Evolutionary conservation across 2,888 invertebrate species (phyloP), one percentile per base, ranked within the genome.

Genomic region (Phengaris arion): DNA sequence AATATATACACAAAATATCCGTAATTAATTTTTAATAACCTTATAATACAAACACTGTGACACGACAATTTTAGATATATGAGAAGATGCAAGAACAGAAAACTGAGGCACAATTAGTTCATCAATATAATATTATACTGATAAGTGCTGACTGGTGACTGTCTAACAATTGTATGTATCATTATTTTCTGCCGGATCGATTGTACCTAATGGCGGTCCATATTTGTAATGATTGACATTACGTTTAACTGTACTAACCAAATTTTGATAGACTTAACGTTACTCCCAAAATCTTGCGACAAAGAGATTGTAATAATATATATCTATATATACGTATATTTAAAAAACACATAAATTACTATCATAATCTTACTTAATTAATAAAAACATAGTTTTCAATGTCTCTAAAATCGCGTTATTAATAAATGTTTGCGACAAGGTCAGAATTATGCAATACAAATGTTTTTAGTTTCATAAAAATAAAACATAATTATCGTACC

Each of bases 401-500:
- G 64, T 64, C 64, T 64, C 64, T 45, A 35, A 45, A 64, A 64
- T 64, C 35, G 35, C 64, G 64, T 59, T 64, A 64, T 64, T 64
- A 64, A 64, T 35, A 64, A 35, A 64, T 64, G 64, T 69, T 48
- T 48, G n/a, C 5, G 69, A n/a, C 69, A 64, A 64, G 45, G 64
- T 64, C 64, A 45, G 6, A 35, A 35, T 45, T 45, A 35, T 45
- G 64, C 64, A 64, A 64, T 59, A 59, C 22, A 59, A 59, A 22
- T 35, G 64, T 35, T 12, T 64, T 5, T 0, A 64, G 35, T 35
- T 13, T 12, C 10, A 52, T 10, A 64, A 64, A 59, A 64, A 64
- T 64, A 64, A 64, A 45, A 64, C 35, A 64, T 12, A 74, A 77
- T 8, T 64, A 74, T 76, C 84, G 77, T 89, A 88, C 88, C 89